Conservation (phyloP, 2,113 vertebrate genomes). For the Cyphotilapia sp. region DNA sequence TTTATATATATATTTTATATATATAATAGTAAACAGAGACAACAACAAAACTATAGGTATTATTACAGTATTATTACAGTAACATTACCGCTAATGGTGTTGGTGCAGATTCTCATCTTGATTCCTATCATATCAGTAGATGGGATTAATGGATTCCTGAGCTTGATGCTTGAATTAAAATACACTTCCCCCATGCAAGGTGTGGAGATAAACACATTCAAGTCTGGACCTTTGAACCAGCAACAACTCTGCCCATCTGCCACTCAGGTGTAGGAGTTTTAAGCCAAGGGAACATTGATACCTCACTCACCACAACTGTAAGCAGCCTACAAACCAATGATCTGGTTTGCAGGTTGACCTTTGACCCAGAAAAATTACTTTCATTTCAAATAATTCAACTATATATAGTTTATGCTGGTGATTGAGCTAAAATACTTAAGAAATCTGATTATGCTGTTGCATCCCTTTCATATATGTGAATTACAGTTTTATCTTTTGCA, state of each 20-base stretch:
- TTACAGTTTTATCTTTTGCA: not conserved
- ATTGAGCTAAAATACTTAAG: not conserved
- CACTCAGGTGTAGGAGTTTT: conserved; percentile 31
- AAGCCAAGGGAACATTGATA: not conserved
- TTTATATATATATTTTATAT: not conserved
- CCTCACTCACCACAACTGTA: not conserved
- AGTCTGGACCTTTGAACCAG: conserved; percentile 40
- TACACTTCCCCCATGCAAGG: conserved; percentile 13
- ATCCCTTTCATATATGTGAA: not conserved
- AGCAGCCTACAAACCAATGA: not conserved
- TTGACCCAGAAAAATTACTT: not conserved
- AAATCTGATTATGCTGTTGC: not conserved
- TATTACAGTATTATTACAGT: conserved; percentile 42
- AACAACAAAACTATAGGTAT: conserved; percentile 28
- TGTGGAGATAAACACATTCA: conserved; percentile 43
- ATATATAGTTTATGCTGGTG: not conserved
- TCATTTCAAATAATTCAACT: not conserved
- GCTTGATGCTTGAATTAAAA: conserved; percentile 59
- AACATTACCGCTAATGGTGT: conserved; percentile 44
- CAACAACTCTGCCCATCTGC: conserved; percentile 53
- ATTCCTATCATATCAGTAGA: conserved; percentile 60
- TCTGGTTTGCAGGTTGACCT: not conserved
- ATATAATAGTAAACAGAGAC: not conserved
- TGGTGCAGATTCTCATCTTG: conserved; percentile 44
- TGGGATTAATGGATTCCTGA: conserved; percentile 60